These are phyloP conservation scores for Adelognathus sp. DNA, from an alignment of 2,888 invertebrate genomes.

Conservation along the genomic window DNA sequence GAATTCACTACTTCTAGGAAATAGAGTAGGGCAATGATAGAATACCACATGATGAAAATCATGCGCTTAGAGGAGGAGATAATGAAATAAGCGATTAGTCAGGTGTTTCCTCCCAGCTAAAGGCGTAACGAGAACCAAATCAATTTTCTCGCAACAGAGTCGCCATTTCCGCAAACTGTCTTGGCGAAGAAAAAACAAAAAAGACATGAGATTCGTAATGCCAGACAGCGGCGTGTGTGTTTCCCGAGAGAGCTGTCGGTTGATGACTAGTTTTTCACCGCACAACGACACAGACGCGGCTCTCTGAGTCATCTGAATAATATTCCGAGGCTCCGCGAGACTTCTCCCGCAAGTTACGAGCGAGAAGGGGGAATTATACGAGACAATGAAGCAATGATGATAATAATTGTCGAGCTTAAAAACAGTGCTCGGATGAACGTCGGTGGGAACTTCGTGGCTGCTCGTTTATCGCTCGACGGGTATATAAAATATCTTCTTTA, in stretches of 20 bases:
- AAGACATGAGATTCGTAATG: slow-evolving; percentile 21
- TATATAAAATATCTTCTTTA: background rate
- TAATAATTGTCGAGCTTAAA: slow-evolving; percentile 53
- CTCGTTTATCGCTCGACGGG: background rate
- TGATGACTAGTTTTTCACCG: slow-evolving; percentile 43
- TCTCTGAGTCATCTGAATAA: slow-evolving; percentile 43
- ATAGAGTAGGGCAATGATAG: no score
- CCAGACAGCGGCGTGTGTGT: slow-evolving; percentile 7
- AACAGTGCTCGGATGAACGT: background rate
- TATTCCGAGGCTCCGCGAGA: slow-evolving; percentile 13
- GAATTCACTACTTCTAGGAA: no score
- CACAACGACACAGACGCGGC: background rate
- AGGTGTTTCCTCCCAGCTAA: background rate
- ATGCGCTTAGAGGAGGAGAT: background rate
- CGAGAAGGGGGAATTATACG: slow-evolving; percentile 65
- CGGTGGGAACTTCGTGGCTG: background rate
- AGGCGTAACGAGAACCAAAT: background rate
- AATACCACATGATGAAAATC: background rate
- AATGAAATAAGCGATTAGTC: background rate
- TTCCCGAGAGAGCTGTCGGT: slow-evolving; percentile 36
- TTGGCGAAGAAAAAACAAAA: background rate
- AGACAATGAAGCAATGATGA: slow-evolving; percentile 69
- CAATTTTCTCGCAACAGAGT: background rate
- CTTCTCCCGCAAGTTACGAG: slow-evolving; percentile 43
- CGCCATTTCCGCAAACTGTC: background rate